Conservation (phyloP, 2,113 vertebrate species). For the Vombatus ursinus region DNA sequence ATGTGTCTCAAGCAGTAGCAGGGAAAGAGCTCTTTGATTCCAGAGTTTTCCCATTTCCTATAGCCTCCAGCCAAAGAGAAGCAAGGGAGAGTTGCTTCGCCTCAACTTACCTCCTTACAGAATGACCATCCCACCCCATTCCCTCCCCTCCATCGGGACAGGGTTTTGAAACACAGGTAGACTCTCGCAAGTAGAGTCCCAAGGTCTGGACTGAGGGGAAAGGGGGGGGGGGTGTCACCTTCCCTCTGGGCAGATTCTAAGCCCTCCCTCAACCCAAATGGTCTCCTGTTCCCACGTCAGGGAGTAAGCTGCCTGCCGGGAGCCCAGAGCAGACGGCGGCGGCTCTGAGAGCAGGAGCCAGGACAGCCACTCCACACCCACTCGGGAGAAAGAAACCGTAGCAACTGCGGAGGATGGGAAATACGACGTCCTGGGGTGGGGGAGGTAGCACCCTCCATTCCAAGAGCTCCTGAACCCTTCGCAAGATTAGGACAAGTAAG, state of each 20-base stretch:
- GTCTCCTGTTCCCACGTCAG: conserved; percentile 50
- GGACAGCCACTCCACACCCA: conserved; percentile 74
- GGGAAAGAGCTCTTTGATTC: background rate
- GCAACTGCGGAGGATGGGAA: conserved; percentile 74
- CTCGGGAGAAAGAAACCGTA: conserved; percentile 77
- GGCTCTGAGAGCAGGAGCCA: conserved; percentile 58
- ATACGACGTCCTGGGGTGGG: background rate
- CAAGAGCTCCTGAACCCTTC: background rate
- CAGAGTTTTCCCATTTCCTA: background rate
- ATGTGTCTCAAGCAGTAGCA: background rate
- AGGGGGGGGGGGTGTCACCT: background rate
- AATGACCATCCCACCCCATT: background rate
- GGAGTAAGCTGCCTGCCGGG: conserved; percentile 30
- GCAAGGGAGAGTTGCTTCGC: background rate
- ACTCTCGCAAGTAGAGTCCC: background rate
- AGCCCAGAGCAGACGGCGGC: conserved; percentile 70
- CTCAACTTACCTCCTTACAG: conserved; percentile 57
- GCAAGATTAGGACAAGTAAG: background rate
- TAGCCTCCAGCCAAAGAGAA: background rate
- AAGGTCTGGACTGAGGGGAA: background rate
- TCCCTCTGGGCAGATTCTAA: background rate
- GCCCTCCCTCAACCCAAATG: conserved; percentile 36
- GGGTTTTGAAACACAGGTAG: background rate
- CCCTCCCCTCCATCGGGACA: background rate
- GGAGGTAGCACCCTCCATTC: background rate